Evolutionary conservation across 1,140 invertebrate species (phyloP), one percentile per base, ranked within the genome.

Genomic region (Pseudomyrmex pallidus): DNA sequence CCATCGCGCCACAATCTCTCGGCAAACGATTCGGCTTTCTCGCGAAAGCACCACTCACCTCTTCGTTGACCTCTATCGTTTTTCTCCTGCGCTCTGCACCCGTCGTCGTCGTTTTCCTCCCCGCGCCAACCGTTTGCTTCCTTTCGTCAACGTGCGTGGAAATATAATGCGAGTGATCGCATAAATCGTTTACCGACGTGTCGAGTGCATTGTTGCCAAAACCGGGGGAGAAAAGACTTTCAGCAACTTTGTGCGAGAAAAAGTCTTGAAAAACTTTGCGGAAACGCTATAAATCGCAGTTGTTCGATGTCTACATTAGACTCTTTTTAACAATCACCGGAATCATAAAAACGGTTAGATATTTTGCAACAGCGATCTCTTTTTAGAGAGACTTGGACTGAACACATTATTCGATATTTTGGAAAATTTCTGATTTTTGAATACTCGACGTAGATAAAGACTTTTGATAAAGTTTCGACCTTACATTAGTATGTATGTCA

Each of bases 11-110:
- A 80, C 66, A 80, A 80, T 80, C 73, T 64, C 52, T 64, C 73
- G 48, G 57, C 83, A 72, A 82, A 82, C 85, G 85, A 86, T 74
- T 85, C 89, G 87, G 88, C 84, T 89, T 89, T 90, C 77, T 82
- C 86, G 85, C 85, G 83, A 90, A 89, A 90, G 90, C 85, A 74
- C 85, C 85, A 86, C 82, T 66, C 84, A 80, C 70, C 83, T 66
- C 13, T 66, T 9, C 59, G 48, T 35, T 62, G 54, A 76, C 68
- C 72, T 84, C 74, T 59, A 70, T 83, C 82, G 64, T 87, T 74
- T 89, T 84, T 83, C 72, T 89, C 68, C 84, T 83, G 77, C 35
- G 35, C n/a, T 70, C 46, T 68, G n/a, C 50, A 57, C 76, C 35
- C 83, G 50, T 73, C 64, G 46, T 56, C 44, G 52, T 73, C 44